A percentile compares a stretch with the other conserved stretches of the same genome.
These are phyloP conservation scores for Mastomys natalensis DNA, from an alignment of 2,113 vertebrate species.

Conservation along the genomic window DNA sequence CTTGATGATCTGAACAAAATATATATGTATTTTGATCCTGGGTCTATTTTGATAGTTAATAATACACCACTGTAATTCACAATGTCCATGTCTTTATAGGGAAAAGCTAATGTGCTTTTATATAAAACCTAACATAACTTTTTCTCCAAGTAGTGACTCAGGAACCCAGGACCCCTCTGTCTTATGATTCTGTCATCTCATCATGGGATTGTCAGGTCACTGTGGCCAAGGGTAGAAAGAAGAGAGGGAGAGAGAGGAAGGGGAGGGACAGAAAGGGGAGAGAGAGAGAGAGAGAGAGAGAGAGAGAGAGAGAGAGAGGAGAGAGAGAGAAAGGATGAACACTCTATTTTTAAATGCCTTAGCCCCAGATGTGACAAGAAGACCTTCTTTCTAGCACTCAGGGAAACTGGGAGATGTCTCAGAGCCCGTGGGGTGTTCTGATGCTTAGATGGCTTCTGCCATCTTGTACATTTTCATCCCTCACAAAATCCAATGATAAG, in stretches of 20 bases:
- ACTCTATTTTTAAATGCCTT: not conserved
- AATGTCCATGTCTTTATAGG: not conserved
- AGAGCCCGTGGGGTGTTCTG: not conserved
- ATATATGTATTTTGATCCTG: not conserved
- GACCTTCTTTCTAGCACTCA: not conserved
- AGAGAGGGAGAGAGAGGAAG: not conserved
- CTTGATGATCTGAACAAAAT: not conserved
- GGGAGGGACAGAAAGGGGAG: too few relatives aligned
- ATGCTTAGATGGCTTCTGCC: not conserved
- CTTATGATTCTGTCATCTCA: not conserved
- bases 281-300: not conserved
- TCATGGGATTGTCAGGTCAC: not conserved
- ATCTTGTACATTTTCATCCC: not conserved
- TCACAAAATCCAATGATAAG: not conserved
- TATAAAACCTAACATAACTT: not conserved
- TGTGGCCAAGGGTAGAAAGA: too few relatives aligned
- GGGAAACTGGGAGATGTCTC: not conserved
- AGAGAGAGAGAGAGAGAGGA: fast-evolving
- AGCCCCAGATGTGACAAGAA: not conserved
- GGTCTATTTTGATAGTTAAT: not conserved
- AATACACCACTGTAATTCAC: not conserved
- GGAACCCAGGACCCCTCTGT: not conserved
- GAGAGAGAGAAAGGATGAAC: too few relatives aligned
- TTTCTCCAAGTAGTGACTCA: not conserved
- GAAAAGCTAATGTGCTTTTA: not conserved